A percentile compares a stretch with the other conserved stretches of the same genome.
These are phyloP conservation scores for Pteropus alecto DNA, from an alignment of 2,113 vertebrate genomes.

Conservation along the genomic window DNA sequence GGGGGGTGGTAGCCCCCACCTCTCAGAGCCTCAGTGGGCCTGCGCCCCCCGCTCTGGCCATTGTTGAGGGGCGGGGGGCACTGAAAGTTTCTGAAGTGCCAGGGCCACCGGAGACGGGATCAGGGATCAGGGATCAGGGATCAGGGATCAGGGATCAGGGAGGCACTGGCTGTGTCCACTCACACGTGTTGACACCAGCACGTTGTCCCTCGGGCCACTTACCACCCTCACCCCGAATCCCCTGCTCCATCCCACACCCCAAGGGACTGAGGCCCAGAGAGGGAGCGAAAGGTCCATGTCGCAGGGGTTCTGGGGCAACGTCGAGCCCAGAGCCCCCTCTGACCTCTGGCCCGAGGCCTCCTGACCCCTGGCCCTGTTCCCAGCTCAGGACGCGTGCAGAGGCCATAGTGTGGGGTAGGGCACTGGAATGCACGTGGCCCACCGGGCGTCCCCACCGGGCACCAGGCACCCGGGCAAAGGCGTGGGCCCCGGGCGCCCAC, in stretches of 20 bases:
- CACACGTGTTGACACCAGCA: not conserved
- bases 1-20: not conserved
- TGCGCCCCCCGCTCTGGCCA: too few species aligned
- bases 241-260: not conserved
- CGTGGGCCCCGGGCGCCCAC: accelerated
- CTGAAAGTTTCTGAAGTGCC: not conserved
- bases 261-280: not conserved
- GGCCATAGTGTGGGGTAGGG: not conserved
- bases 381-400: accelerated
- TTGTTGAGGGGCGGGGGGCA: too few species aligned
- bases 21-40: not conserved
- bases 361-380: not conserved
- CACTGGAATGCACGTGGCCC: accelerated
- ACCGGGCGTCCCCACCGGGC: not conserved
- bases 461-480: too few species aligned
- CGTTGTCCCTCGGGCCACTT: accelerated
- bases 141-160: not conserved
- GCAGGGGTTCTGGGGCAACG: accelerated
- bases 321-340: not conserved
- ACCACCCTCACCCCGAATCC: accelerated
- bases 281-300: accelerated
- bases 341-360: not conserved
- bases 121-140: not conserved
- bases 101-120: accelerated
- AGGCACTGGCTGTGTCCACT: accelerated